Conservation (phyloP, 2,797 vertebrate species). For the Morus bassanus region DNA sequence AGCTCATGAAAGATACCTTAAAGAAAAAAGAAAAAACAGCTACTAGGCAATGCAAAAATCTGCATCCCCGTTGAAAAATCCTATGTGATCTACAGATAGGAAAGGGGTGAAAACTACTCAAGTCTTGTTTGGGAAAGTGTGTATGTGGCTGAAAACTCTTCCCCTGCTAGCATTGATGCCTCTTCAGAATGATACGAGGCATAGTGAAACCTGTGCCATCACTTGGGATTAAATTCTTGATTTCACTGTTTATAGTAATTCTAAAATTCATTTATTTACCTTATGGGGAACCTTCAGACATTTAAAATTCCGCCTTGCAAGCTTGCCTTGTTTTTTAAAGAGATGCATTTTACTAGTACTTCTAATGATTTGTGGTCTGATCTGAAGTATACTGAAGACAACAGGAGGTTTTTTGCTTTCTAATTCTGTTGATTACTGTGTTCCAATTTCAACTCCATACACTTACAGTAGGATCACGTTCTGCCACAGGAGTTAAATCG, state of each 20-base stretch:
- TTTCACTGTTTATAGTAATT: not conserved
- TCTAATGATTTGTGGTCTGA: not conserved
- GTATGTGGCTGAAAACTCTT: not conserved
- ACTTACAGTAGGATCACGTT: not conserved
- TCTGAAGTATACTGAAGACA: not conserved
- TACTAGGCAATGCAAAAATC: not conserved
- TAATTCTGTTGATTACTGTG: not conserved
- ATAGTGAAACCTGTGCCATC: not conserved
- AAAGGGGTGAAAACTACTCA: not conserved
- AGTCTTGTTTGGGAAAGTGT: not conserved
- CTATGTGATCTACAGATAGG: not conserved
- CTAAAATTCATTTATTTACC: not conserved
- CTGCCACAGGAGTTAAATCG: not conserved
- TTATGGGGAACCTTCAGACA: not conserved
- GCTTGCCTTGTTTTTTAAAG: not conserved
- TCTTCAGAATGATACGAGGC: not conserved
- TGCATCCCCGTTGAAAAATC: not conserved
- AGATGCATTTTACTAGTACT: not conserved
- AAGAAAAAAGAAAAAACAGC: not conserved
- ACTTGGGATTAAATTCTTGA: not conserved
- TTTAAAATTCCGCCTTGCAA: not conserved
- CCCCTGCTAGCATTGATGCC: not conserved
- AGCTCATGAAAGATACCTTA: not conserved
- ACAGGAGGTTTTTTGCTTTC: not conserved
- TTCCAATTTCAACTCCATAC: not conserved